These are phyloP conservation scores for Seira musarum DNA, from an alignment of 2,888 invertebrate genomes.

Conservation along the genomic window DNA sequence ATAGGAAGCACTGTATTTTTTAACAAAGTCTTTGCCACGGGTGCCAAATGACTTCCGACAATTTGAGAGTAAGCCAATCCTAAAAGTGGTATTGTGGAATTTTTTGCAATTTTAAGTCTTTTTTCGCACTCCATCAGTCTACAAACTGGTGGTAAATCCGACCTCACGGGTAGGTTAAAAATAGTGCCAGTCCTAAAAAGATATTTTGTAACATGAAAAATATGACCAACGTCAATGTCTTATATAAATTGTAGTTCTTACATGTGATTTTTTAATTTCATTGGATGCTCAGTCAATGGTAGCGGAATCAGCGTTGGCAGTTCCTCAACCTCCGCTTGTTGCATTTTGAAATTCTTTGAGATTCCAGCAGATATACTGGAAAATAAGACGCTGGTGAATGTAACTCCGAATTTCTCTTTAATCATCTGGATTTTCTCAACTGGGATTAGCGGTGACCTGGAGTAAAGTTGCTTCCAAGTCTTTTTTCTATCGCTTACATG, in stretches of 20 bases:
- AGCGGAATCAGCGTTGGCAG: neutral
- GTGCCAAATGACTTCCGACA: slow-evolving; percentile 13
- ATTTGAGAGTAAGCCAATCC: neutral
- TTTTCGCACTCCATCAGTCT: slow-evolving; percentile 25
- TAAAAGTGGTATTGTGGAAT: slow-evolving; percentile 1
- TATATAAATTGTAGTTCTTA: neutral
- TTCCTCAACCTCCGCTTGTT: neutral
- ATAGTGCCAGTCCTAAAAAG: slow-evolving; percentile 28
- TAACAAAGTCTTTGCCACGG: neutral
- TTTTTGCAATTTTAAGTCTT: slow-evolving; percentile 3
- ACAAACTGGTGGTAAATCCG: slow-evolving; percentile 2
- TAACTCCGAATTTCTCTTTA: slow-evolving; percentile 20
- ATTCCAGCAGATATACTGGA: slow-evolving; percentile 4
- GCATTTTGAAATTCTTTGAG: neutral
- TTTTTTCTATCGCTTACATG: slow-evolving; percentile 31
- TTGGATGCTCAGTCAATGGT: slow-evolving; percentile 32
- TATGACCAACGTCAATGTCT: too few relatives aligned
- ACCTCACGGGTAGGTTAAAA: slow-evolving; percentile 22
- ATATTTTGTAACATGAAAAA: too few relatives aligned
- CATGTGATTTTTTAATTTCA: slow-evolving; percentile 32
- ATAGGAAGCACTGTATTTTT: slow-evolving; percentile 9
- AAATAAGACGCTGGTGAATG: slow-evolving; percentile 23
- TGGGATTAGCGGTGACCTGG: slow-evolving; percentile 23
- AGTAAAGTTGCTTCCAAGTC: slow-evolving; percentile 24
- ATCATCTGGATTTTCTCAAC: slow-evolving; percentile 10